Conservation (phyloP, 2,888 invertebrate species). For the Escarpia spicata region DNA sequence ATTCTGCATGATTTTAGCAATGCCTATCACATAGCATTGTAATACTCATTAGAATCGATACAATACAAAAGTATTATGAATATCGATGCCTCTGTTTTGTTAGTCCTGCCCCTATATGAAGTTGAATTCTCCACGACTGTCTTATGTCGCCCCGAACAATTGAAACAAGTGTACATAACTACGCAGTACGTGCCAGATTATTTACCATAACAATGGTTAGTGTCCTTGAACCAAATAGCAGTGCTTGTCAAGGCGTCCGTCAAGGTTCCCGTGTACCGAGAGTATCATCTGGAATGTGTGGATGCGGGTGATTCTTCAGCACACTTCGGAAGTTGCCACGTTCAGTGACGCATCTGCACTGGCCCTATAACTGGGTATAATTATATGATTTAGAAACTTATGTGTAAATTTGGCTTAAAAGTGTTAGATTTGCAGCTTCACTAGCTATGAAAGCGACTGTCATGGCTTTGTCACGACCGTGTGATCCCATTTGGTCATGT, state of each 20-base stretch:
- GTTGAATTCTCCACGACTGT: neutral
- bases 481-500: no score
- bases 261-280: neutral
- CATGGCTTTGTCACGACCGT: no score
- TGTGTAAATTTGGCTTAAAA: no score
- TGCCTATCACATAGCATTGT: no score
- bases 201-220: neutral
- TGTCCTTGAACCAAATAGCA: neutral
- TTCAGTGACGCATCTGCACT: neutral
- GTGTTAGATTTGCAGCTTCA: no score
- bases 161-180: neutral
- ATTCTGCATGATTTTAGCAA: no score
- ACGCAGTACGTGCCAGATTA: neutral
- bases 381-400: no score
- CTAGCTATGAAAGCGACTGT: no score
- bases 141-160: neutral
- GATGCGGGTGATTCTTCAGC: neutral
- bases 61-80: no score
- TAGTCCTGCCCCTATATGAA: neutral
- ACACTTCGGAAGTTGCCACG: neutral
- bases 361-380: no score
- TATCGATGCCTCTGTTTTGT: no score
- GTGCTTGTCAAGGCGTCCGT: neutral
- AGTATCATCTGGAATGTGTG: neutral
- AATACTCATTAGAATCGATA: no score